Conservation (phyloP, 2,113 vertebrate genomes). For the Petroica traversi region DNA sequence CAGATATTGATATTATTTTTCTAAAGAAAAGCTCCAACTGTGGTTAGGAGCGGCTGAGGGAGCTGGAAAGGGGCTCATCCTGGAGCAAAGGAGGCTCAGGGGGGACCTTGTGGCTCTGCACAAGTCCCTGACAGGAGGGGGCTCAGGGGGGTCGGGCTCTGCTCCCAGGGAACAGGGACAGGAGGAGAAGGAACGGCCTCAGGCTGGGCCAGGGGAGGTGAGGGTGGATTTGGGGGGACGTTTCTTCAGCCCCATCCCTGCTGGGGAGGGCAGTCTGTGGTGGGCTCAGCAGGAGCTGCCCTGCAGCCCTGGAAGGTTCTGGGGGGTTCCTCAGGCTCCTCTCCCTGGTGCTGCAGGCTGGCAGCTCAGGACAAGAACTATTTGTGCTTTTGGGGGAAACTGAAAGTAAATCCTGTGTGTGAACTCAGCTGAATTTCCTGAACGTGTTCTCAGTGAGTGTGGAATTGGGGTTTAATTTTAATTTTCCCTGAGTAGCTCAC, state of each 20-base stretch:
- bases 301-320: neutral
- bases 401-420: neutral
- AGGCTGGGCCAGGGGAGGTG: neutral
- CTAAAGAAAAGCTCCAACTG: neutral
- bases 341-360: neutral
- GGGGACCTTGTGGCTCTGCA: neutral
- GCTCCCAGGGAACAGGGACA: neutral
- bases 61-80: neutral
- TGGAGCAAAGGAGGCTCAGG: neutral
- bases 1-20: neutral
- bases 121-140: neutral
- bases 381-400: neutral
- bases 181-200: neutral
- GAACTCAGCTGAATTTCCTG: neutral
- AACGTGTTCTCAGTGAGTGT: neutral
- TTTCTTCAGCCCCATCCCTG: neutral
- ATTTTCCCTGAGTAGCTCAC: neutral
- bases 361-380: neutral
- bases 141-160: neutral
- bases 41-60: neutral
- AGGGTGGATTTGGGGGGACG: rapidly evolving
- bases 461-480: neutral
- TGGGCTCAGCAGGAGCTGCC: neutral
- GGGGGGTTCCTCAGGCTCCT: neutral
- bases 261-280: neutral